A percentile compares a stretch with the other conserved stretches of the same genome.
These are phyloP conservation scores for Noctua janthina DNA, from an alignment of 2,888 invertebrate species.

Conservation along the genomic window DNA sequence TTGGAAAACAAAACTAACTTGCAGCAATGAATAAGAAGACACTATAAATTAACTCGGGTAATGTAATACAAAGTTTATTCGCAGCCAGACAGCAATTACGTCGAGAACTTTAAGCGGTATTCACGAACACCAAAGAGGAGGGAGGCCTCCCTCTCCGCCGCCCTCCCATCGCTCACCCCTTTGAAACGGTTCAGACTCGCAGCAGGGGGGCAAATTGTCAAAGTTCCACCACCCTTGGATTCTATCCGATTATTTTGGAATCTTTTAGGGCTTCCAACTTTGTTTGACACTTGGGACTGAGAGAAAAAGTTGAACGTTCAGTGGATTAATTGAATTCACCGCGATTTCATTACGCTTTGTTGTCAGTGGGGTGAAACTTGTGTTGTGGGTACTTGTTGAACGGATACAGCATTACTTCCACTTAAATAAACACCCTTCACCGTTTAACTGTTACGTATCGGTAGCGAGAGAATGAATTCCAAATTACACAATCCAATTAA, in stretches of 20 bases:
- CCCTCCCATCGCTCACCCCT: constrained; percentile 77
- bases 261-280: constrained; percentile 80
- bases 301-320: constrained; percentile 71
- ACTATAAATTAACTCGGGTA: constrained; percentile 88
- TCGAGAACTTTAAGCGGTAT: constrained; percentile 87
- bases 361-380: constrained; percentile 61
- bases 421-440: constrained; percentile 60
- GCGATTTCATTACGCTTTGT: constrained; percentile 68
- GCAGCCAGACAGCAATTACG: constrained; percentile 89
- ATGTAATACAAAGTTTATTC: constrained; percentile 90
- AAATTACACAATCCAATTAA: constrained; percentile 53
- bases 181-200: constrained; percentile 80
- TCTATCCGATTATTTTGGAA: constrained; percentile 84
- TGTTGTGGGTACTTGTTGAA: constrained; percentile 59
- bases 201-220: constrained; percentile 82
- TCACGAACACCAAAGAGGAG: constrained; percentile 86
- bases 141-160: constrained; percentile 65
- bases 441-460: constrained; percentile 54
- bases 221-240: constrained; percentile 80
- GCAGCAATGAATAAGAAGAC: constrained; percentile 86
- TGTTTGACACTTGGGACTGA: constrained; percentile 75
- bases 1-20: constrained; percentile 83
- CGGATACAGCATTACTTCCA: constrained; percentile 63
- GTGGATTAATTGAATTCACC: constrained; percentile 71
- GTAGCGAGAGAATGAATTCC: constrained; percentile 28